These are phyloP conservation scores for Anadara kagoshimensis DNA, from an alignment of 1,140 invertebrate genomes.

Conservation along the genomic window DNA sequence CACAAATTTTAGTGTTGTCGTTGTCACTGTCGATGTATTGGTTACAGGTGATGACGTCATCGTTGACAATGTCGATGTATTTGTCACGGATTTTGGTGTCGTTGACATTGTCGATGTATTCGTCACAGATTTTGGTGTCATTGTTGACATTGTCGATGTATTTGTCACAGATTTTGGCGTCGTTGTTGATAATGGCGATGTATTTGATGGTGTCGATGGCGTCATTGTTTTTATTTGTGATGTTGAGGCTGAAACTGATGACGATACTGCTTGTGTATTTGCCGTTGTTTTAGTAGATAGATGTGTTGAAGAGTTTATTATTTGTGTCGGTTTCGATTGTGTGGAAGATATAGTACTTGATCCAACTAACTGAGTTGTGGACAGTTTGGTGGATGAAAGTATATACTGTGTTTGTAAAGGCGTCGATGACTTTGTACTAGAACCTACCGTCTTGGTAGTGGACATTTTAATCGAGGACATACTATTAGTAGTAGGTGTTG, in stretches of 20 bases:
- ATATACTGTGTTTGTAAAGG: background rate
- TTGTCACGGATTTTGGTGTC: background rate
- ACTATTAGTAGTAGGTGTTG: too few species aligned
- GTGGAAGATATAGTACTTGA: too few species aligned
- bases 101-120: background rate
- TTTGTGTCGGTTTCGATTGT: too few species aligned
- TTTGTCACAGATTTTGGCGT: background rate
- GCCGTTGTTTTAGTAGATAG: background rate
- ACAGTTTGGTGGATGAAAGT: background rate
- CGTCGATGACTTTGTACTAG: background rate
- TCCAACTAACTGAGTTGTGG: background rate
- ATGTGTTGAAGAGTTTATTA: background rate
- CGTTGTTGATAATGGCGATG: background rate
- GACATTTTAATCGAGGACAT: background rate
- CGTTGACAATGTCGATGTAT: background rate
- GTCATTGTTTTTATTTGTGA: background rate
- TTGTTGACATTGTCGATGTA: background rate
- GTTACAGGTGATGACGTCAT: too few species aligned
- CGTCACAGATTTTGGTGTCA: background rate
- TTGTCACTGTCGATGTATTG: too few species aligned
- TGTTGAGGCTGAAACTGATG: background rate
- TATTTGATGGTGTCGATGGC: background rate
- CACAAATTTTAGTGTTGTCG: too few species aligned
- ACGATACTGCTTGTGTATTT: background rate
- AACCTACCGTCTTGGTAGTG: background rate